These are phyloP conservation scores for Mesoligia furuncula DNA, from an alignment of 2,888 invertebrate genomes.

Conservation along the genomic window DNA sequence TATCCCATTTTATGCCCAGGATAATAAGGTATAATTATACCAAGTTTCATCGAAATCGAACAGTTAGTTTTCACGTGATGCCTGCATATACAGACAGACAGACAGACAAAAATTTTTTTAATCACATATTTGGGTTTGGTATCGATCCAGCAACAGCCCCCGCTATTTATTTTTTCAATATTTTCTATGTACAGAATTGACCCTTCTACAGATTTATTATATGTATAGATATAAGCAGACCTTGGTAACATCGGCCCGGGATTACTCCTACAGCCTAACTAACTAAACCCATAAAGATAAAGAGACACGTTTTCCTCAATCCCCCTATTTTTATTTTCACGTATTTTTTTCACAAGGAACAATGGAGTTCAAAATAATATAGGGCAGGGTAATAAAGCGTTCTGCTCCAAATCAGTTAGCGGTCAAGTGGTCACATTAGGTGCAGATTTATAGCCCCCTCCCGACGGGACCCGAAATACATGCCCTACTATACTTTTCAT, in stretches of 20 bases:
- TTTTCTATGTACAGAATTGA: too few species aligned
- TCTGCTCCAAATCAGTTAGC: constrained; percentile 78
- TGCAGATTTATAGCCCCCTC: constrained; percentile 70
- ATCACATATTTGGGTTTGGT: too few species aligned
- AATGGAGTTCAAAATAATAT: constrained; percentile 63
- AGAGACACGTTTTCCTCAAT: constrained; percentile 22
- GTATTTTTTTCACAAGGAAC: constrained; percentile 48
- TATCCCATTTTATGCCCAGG: too few species aligned
- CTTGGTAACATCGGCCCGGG: background rate
- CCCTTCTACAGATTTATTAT: too few species aligned
- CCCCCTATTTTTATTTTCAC: constrained; percentile 28
- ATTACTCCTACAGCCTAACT: background rate
- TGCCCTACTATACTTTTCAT: constrained; percentile 59
- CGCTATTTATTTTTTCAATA: too few species aligned
- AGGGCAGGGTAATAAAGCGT: constrained; percentile 73
- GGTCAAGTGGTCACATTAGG: constrained; percentile 77
- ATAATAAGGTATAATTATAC: too few species aligned
- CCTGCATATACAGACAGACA: too few species aligned
- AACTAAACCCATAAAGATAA: background rate
- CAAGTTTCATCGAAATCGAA: too few species aligned
- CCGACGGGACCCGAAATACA: constrained; percentile 52
- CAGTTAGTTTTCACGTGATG: too few species aligned
- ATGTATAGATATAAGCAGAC: background rate
- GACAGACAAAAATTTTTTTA: too few species aligned
- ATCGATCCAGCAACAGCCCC: too few species aligned